phyloP scores from a whole-genome alignment of 2,888 invertebrate species.

The Marasmarcha lunaedactyla region DNA sequence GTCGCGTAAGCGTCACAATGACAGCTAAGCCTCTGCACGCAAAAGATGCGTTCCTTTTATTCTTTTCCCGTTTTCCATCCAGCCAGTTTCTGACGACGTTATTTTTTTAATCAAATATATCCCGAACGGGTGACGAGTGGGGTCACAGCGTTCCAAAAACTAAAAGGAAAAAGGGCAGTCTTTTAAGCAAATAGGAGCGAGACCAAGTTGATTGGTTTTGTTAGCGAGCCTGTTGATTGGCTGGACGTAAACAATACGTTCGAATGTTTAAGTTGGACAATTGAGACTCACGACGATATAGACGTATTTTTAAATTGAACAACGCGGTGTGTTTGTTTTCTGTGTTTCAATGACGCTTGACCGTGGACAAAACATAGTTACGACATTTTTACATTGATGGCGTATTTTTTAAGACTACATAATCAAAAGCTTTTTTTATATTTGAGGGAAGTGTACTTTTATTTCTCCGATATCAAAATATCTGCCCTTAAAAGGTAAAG shows the following conservation, averaged over 20 bases:
- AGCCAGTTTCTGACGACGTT: conserved; percentile 68
- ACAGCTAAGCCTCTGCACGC: conserved; percentile 46
- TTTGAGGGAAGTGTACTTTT: too few relatives aligned
- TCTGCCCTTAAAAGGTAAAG: too few relatives aligned
- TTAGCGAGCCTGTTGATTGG: conserved; percentile 68
- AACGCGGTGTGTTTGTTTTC: conserved; percentile 18
- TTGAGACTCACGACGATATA: conserved; percentile 47
- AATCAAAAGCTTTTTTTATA: too few relatives aligned
- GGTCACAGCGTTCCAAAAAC: conserved; percentile 61
- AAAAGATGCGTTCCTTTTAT: conserved; percentile 49
- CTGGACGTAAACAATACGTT: conserved; percentile 63
- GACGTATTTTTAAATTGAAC: conserved; percentile 17
- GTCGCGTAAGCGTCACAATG: conserved; percentile 57
- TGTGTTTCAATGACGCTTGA: conserved; percentile 16
- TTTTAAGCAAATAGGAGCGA: conserved; percentile 70
- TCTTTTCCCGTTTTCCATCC: conserved; percentile 43
- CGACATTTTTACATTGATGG: not conserved
- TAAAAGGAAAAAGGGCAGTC: conserved; percentile 62
- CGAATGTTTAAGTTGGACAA: conserved; percentile 65
- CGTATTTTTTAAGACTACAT: not conserved
- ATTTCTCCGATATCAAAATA: too few relatives aligned
- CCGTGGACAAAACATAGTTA: conserved; percentile 21
- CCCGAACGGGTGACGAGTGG: conserved; percentile 66
- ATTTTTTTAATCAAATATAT: conserved; percentile 72
- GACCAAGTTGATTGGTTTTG: conserved; percentile 72